These are phyloP conservation scores for Tiaroga cobitis DNA, from an alignment of 2,797 vertebrate species.

Conservation along the genomic window DNA sequence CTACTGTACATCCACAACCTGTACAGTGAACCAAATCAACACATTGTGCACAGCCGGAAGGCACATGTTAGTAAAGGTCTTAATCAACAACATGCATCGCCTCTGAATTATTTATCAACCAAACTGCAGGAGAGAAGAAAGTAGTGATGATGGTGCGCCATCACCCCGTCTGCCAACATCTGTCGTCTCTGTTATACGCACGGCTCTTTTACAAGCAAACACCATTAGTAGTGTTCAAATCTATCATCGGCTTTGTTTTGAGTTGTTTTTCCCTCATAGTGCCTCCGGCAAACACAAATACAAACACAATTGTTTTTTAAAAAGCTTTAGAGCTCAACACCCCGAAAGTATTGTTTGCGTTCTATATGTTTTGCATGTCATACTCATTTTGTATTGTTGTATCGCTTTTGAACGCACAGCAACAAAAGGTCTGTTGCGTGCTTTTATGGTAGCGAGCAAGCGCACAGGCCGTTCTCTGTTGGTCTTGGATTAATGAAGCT, in stretches of 20 bases:
- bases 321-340: neutral
- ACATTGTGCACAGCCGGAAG: neutral
- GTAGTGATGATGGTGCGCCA: constrained; percentile 16
- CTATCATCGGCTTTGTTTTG: constrained; percentile 1
- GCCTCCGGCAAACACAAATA: neutral
- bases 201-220: constrained; percentile 1
- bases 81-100: constrained; percentile 10
- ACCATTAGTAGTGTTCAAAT: neutral
- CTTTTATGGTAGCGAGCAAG: constrained; percentile 11
- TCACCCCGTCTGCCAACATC: constrained; percentile 18
- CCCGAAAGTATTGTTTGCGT: neutral
- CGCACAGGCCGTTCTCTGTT: constrained; percentile 41
- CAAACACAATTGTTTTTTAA: neutral
- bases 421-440: constrained; percentile 22
- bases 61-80: constrained; percentile 29
- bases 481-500: constrained; percentile 62
- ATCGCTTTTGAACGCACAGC: neutral
- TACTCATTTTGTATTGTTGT: constrained; percentile 21
- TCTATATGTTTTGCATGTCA: neutral
- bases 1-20: neutral
- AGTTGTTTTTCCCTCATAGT: constrained; percentile 13
- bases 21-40: neutral
- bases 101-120: constrained; percentile 26
- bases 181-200: constrained; percentile 8
- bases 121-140: constrained; percentile 21